phyloP scores from a whole-genome alignment of 2,113 vertebrate species.

The Dicrurus megarhynchus region DNA sequence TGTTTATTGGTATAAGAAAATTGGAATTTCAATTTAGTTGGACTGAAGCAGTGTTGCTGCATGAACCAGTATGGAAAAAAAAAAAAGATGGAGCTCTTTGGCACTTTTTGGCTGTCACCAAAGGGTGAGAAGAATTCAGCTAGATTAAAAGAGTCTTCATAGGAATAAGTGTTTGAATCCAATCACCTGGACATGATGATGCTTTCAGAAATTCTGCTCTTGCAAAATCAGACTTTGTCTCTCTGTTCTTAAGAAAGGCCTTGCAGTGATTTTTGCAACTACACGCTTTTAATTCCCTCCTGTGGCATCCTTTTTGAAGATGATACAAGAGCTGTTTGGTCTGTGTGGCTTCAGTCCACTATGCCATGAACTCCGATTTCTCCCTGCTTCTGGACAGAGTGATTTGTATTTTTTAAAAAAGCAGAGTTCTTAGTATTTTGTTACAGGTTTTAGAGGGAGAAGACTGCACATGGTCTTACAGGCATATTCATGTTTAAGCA shows the following conservation, averaged over 20 bases:
- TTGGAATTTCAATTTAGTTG: neutral
- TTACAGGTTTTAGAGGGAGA: neutral
- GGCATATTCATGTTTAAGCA: neutral
- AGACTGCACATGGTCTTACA: neutral
- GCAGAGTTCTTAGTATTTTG: neutral
- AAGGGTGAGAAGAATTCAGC: neutral
- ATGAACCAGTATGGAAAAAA: neutral
- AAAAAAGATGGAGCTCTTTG: neutral
- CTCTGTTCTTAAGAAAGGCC: neutral
- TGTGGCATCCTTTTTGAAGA: neutral
- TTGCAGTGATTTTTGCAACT: neutral
- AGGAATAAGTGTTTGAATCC: neutral
- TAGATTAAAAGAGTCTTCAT: neutral
- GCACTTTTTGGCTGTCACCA: neutral
- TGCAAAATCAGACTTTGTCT: neutral
- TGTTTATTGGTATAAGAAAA: neutral
- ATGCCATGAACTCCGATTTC: neutral
- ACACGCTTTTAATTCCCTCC: neutral
- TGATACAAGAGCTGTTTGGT: neutral
- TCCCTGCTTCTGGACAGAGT: neutral
- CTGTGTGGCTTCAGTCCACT: neutral
- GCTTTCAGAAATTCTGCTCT: neutral
- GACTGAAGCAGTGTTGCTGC: neutral
- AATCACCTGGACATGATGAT: neutral
- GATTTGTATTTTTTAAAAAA: neutral